These are phyloP conservation scores for Clunio marinus DNA, from an alignment of 2,888 invertebrate species.

Conservation along the genomic window DNA sequence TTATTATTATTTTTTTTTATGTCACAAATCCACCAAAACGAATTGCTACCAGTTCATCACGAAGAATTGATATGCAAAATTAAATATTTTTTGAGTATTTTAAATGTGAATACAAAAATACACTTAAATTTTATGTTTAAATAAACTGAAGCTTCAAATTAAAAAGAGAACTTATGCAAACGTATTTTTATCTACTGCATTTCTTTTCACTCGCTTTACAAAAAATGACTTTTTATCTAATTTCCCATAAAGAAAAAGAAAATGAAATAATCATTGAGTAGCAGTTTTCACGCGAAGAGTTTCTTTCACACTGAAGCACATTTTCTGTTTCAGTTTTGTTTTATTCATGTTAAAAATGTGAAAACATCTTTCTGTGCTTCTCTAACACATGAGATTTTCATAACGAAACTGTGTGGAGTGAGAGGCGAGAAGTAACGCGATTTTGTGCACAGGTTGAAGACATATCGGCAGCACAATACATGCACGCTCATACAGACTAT, in stretches of 20 bases:
- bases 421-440: background rate
- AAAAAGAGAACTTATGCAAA: constrained; percentile 8
- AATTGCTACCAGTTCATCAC: background rate
- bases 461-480: constrained; percentile 22
- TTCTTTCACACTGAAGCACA: constrained; percentile 37
- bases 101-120: background rate
- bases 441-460: constrained; percentile 31
- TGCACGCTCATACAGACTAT: constrained; percentile 1
- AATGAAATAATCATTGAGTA: constrained; percentile 22
- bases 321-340: constrained; percentile 36
- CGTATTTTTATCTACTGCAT: constrained; percentile 21
- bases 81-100: background rate
- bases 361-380: background rate
- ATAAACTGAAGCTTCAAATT: background rate
- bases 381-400: background rate
- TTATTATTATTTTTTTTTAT: too few species aligned
- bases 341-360: constrained; percentile 33
- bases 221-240: constrained; percentile 12
- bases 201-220: background rate
- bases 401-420: background rate
- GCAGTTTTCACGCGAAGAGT: constrained; percentile 32
- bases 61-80: constrained; percentile 11
- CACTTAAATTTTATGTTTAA: too few species aligned
- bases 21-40: background rate
- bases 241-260: constrained; percentile 19